phyloP scores from a whole-genome alignment of 2,113 vertebrate species.

The Thamnaconus septentrionalis region DNA sequence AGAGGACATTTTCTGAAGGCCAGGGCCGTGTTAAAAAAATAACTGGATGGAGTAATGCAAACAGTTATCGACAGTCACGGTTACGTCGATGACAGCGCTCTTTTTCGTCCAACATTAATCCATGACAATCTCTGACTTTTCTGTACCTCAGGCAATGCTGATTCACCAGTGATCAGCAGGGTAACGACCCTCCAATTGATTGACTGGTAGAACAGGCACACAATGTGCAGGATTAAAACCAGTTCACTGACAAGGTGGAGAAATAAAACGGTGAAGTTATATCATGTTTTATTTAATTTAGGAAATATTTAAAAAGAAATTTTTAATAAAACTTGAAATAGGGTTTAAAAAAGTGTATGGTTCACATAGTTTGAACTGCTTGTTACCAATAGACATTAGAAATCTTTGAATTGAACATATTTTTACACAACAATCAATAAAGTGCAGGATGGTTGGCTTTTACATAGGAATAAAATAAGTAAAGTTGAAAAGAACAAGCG shows the following conservation, averaged over 20 bases:
- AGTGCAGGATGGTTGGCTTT: too few species aligned
- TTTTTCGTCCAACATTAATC: too few species aligned
- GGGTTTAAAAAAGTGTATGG: too few species aligned
- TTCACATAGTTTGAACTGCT: too few species aligned
- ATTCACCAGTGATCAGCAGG: slow-evolving; percentile 1
- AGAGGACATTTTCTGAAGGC: neutral
- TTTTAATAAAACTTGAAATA: neutral
- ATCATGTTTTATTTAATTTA: neutral
- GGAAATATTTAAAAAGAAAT: neutral
- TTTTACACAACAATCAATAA: too few species aligned
- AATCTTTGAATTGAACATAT: too few species aligned
- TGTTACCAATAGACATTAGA: too few species aligned
- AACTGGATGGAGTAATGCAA: slow-evolving; percentile 20
- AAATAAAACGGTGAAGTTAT: too few species aligned
- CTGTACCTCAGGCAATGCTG: slow-evolving; percentile 21
- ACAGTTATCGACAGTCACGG: slow-evolving; percentile 38
- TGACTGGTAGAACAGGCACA: slow-evolving; percentile 4
- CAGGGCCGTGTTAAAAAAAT: slow-evolving; percentile 3
- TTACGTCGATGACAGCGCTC: slow-evolving; percentile 33
- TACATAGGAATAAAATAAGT: too few species aligned
- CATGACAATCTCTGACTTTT: slow-evolving; percentile 16
- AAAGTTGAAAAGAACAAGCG: too few species aligned
- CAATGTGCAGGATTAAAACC: neutral
- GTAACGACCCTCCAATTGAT: slow-evolving; percentile 29
- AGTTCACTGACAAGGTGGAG: neutral